phyloP scores from a whole-genome alignment of 2,797 vertebrate genomes.

The Diplodus puntazzo region DNA sequence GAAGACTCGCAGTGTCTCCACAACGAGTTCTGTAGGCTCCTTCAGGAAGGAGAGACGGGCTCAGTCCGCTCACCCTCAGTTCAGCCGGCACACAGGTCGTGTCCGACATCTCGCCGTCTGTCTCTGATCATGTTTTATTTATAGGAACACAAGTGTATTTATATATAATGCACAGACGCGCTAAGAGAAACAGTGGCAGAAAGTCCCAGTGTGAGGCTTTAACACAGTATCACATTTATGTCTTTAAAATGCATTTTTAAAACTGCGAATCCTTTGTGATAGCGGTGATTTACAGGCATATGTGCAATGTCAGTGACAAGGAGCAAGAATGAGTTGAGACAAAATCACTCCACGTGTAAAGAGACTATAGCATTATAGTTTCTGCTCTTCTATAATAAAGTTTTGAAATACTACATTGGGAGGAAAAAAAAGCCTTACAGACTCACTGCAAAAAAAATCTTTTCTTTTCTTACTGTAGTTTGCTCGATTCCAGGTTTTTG shows the following conservation, averaged over 20 bases:
- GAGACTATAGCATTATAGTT: neutral
- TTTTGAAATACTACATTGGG: neutral
- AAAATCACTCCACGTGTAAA: neutral
- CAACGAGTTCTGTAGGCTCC: slow-evolving; percentile 1
- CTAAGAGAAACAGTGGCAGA: neutral
- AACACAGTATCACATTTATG: neutral
- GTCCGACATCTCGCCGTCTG: neutral
- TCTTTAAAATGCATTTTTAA: neutral
- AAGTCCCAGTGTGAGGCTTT: neutral
- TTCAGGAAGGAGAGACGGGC: slow-evolving; percentile 1
- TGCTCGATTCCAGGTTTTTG: no score
- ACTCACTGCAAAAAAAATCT: no score
- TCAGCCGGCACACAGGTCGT: neutral
- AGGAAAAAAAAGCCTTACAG: no score
- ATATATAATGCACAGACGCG: neutral
- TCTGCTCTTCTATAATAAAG: neutral
- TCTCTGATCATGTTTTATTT: neutral
- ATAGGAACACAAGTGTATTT: slow-evolving; percentile 6
- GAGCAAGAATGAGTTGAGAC: neutral
- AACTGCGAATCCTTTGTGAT: neutral
- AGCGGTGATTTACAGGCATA: neutral
- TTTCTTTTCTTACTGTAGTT: no score
- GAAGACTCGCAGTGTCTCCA: neutral
- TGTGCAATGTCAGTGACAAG: neutral
- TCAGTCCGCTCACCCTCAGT: neutral